Conservation (phyloP, 2,113 vertebrate genomes). For the Corydoras sp. region DNA sequence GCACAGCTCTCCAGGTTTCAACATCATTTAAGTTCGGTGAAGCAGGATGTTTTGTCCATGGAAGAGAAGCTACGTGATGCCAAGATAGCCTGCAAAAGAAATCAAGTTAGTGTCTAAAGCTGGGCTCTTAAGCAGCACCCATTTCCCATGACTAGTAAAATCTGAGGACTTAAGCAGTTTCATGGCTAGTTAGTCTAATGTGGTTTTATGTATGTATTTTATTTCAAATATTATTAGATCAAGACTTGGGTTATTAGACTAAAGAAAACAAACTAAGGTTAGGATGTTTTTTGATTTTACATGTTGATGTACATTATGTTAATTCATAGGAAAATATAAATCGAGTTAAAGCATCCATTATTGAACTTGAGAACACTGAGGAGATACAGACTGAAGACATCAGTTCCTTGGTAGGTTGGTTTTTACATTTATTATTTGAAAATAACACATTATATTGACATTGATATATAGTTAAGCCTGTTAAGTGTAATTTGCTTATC, state of each 20-base stretch:
- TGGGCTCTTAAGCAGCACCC: not conserved
- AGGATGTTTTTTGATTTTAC: not conserved
- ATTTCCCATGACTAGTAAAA: too few species aligned
- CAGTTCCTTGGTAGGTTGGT: conserved; percentile 70
- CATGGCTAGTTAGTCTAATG: too few species aligned
- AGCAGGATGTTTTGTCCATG: conserved; percentile 60
- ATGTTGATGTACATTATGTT: not conserved
- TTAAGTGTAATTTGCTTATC: too few species aligned
- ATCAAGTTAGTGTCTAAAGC: conserved; percentile 64
- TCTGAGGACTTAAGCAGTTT: too few species aligned
- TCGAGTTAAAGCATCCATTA: conserved; percentile 49
- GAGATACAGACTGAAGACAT: conserved; percentile 70
- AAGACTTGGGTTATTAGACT: not conserved
- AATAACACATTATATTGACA: not conserved
- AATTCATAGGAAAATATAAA: conserved; percentile 37
- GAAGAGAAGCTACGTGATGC: conserved; percentile 55
- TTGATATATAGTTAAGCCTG: too few species aligned
- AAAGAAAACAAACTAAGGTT: not conserved
- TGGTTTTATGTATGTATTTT: too few species aligned
- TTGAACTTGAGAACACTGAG: conserved; percentile 74
- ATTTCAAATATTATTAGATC: too few species aligned
- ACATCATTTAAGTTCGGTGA: conserved; percentile 50
- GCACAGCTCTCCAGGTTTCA: conserved; percentile 57
- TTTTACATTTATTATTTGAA: not conserved
- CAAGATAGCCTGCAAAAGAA: conserved; percentile 57